Base-by-base conservation (phyloP, 2,113 vertebrate species). In the western clawed frog (Xenopus tropicalis) region DNA sequence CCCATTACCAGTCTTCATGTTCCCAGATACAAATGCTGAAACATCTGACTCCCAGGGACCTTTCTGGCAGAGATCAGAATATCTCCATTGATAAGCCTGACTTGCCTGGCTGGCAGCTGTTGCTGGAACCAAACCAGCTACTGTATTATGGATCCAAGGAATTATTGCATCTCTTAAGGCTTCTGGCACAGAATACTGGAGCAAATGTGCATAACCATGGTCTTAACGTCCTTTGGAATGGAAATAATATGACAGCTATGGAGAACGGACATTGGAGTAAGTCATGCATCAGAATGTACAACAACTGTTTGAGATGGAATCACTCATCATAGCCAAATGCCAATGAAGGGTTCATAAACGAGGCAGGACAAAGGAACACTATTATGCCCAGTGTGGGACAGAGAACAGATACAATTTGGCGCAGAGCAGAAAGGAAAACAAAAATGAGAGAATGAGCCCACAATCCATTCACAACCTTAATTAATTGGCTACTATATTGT, bases 101-200 rank as follows among this genome's bases (percentile, higher is more conserved):
- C 16, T n/a, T n/a, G 52, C 52, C 19, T 54, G 52, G 52, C 52
- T n/a, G 17, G 52, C 52, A 54, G 52, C 52, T 54, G 52, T 54
- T n/a, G 7, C 52, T 54, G 52, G 52, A 17, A 17, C 52, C 52
- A 5, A 54, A 54, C 52, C 52, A 54, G 52, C 52, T 20, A 54
- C 52, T 54, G 52, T 54, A 54, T 54, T n/a, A 54, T 54, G 52
- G 14, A 54, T 54, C 52, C 52, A 54, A 54, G 9, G 52, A 54
- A 54, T 54, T 54, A 54, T 54, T 54, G 14, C 19, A 10, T 54
- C 52, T 54, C 17, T 54, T 17, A 54, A 54, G 19, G 19, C 19
- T 54, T 54, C 52, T 17, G 19, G 52, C 52, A n/a, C 52, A 20
- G 19, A 54, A n/a, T 17, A 19, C 52, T n/a, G 8, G 52, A 54